Conservation (phyloP, 1,140 invertebrate genomes). For the Zaprionus davidi region DNA sequence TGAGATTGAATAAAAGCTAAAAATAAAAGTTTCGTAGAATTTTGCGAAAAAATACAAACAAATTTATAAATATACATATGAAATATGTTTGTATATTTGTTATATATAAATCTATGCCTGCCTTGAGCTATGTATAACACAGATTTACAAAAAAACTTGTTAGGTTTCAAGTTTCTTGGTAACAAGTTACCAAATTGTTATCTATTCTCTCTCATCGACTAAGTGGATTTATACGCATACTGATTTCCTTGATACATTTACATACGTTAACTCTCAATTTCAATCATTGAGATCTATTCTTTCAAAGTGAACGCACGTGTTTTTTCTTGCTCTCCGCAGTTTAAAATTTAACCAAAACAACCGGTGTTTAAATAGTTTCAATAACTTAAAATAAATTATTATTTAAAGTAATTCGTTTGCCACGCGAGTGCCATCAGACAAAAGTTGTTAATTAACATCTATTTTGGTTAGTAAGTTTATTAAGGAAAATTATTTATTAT, state of each 20-base stretch:
- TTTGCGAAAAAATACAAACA: background rate
- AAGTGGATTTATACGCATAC: background rate
- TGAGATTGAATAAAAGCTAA: no score
- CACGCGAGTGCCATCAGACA: no score
- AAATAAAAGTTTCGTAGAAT: background rate
- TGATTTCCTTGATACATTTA: background rate
- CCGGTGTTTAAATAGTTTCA: background rate
- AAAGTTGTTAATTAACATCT: no score
- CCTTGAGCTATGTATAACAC: background rate
- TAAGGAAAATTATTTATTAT: no score
- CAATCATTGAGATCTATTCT: background rate
- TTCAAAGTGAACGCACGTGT: background rate
- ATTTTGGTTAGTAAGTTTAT: no score
- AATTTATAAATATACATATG: no score
- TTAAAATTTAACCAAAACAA: background rate
- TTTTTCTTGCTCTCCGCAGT: background rate
- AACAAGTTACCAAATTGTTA: background rate
- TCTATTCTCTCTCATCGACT: background rate
- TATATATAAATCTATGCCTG: no score
- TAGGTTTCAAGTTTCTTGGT: background rate
- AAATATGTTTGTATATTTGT: no score
- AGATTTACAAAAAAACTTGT: background rate
- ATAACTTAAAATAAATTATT: no score
- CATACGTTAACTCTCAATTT: background rate
- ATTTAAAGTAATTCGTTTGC: no score